Evolutionary conservation across 1,140 invertebrate species (phyloP), one percentile per base, ranked within the genome.

Genomic region (Microplitis demolitor): DNA sequence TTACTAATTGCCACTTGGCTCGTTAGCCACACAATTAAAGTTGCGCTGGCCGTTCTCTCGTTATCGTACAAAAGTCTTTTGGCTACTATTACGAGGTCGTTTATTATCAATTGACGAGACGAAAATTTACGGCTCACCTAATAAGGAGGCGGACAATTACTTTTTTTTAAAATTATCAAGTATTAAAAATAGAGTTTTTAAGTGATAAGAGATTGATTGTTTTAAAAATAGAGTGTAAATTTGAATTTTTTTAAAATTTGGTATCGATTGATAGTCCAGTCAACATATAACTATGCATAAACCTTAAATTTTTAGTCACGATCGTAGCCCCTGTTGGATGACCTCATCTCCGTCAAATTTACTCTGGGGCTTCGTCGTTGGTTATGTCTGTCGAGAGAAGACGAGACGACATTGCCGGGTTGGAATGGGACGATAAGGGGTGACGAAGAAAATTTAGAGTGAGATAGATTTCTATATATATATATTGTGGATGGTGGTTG

Each of bases 1-100:
- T 75, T 75, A 75, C 74, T 75, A 75, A 75, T 72, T 69, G 74
- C 70, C 61, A 72, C 74, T 75, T 72, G 66, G 69, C 74, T 75
- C 66, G 74, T 75, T 75, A 75, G 61, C 60, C 35, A 61, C 56
- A 72, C 74, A 72, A 72, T 75, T 75, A 72, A 66, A 75, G 70
- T 72, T 71, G 64, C 45, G 51, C 60, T 62, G n/a, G 39, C 45
- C 66, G 60, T 72, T 69, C 35, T 16, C 68, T 69, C 68, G 68
- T 69, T 69, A 69, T 69, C 68, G 39, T 35, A 4, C 31, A 31
- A 5, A n/a, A 68, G 51, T 56, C 66, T 58, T 39, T 58, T 35
- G 51, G 14, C 34, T 11, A 34, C 13, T 24, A 69, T 45, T 53
- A 24, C 24, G 24, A n/a, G 11, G 24, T 54, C 31, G 24, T 67